A percentile compares a stretch with the other conserved stretches of the same genome.
Evolutionary conservation across 2,113 vertebrate genomes (phyloP).

Genomic region (Scomber colias): DNA sequence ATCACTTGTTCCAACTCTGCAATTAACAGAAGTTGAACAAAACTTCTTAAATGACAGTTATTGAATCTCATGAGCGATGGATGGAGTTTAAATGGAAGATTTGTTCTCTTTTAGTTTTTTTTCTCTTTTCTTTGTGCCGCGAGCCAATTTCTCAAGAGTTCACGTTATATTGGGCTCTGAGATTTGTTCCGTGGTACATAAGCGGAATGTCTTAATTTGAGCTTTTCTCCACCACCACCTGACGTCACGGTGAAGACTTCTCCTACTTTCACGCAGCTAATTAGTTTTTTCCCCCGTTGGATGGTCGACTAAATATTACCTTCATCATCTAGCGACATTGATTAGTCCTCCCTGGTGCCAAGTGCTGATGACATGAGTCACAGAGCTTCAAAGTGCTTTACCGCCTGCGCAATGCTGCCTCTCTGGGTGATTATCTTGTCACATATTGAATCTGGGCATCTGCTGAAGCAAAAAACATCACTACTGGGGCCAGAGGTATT

Average conservation of each 20-base stretch:
- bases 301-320: slow-evolving; percentile 62
- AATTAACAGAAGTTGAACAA: slow-evolving; percentile 60
- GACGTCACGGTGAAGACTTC: slow-evolving; percentile 3
- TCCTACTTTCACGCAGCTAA: slow-evolving; percentile 57
- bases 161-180: slow-evolving; percentile 18
- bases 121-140: not conserved
- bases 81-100: slow-evolving; percentile 11
- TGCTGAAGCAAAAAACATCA: slow-evolving; percentile 19
- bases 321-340: slow-evolving; percentile 62
- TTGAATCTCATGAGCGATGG: slow-evolving; percentile 50
- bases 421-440: slow-evolving; percentile 26
- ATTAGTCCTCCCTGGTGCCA: slow-evolving; percentile 50
- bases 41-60: slow-evolving; percentile 63
- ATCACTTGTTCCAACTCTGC: slow-evolving; percentile 31
- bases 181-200: slow-evolving; percentile 9
- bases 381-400: slow-evolving; percentile 35
- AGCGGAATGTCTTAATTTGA: slow-evolving; percentile 55
- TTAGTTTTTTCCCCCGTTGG: slow-evolving; percentile 51
- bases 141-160: slow-evolving; percentile 19
- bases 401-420: not conserved
- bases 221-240: slow-evolving; percentile 34
- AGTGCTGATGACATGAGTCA: slow-evolving; percentile 51
- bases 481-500: not conserved
- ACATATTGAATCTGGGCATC: slow-evolving; percentile 26
- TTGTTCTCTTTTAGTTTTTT: not conserved